Conservation (phyloP, 2,797 vertebrate species). For the Sebastes itinus region DNA sequence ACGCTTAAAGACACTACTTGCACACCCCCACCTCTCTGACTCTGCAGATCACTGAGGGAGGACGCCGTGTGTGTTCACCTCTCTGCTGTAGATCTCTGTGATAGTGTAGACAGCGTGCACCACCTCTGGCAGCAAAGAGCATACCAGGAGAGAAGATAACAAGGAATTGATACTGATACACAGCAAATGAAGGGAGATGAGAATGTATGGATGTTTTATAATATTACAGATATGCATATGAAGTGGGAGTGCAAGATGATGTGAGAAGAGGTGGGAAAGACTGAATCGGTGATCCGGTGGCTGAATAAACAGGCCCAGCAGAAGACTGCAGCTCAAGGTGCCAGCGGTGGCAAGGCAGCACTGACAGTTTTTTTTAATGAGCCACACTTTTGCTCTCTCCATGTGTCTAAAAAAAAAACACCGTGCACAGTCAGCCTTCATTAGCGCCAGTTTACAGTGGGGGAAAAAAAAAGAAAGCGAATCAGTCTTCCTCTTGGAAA, state of each 20-base stretch:
- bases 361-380: slow-evolving; percentile 77
- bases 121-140: slow-evolving; percentile 6
- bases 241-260: slow-evolving; percentile 5
- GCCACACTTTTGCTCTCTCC: slow-evolving; percentile 64
- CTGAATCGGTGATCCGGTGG: slow-evolving; percentile 42
- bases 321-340: slow-evolving; percentile 54
- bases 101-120: slow-evolving; percentile 3
- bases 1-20: slow-evolving; percentile 11
- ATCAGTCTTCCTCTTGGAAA: slow-evolving; percentile 63
- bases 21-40: background rate
- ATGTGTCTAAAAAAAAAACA: slow-evolving; percentile 62
- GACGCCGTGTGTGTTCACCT: slow-evolving; percentile 24
- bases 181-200: background rate
- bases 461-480: slow-evolving; percentile 24
- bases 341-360: slow-evolving; percentile 52
- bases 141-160: background rate
- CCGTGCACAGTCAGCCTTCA: slow-evolving; percentile 69
- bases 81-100: slow-evolving; percentile 32
- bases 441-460: slow-evolving; percentile 70
- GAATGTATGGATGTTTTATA: background rate
- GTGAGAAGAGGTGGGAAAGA: slow-evolving; percentile 22
- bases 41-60: slow-evolving; percentile 27
- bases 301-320: slow-evolving; percentile 60
- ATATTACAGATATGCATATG: slow-evolving; percentile 4
- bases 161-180: background rate